A percentile compares a stretch with the other conserved stretches of the same genome.
These are phyloP conservation scores for Drosophila nr. perissopoda DNA, from an alignment of 2,888 invertebrate species.

Conservation along the genomic window DNA sequence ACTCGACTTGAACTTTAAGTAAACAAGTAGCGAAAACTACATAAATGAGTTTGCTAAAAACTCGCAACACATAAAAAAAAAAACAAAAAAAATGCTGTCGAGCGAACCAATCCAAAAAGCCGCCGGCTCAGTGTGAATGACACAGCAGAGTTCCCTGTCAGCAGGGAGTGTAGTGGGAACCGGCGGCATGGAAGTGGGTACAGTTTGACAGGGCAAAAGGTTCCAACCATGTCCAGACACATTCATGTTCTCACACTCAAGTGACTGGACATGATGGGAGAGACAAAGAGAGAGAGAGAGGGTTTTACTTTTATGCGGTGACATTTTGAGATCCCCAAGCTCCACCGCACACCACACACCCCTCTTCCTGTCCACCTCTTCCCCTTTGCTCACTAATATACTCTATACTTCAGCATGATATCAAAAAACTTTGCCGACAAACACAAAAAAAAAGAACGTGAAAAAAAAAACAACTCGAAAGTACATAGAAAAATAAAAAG, in stretches of 20 bases:
- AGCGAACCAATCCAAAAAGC: slow-evolving; percentile 36
- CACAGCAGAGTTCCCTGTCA: slow-evolving; percentile 52
- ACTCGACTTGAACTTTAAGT: slow-evolving; percentile 78
- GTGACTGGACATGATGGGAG: slow-evolving; percentile 36
- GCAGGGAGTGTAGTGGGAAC: not conserved
- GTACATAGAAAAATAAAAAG: slow-evolving; percentile 17
- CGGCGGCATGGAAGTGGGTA: slow-evolving; percentile 7
- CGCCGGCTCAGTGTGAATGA: slow-evolving; percentile 70
- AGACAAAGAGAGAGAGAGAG: not conserved
- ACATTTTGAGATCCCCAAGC: slow-evolving; percentile 58
- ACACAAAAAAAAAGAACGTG: slow-evolving; percentile 24
- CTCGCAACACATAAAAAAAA: slow-evolving; percentile 41
- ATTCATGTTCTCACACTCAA: slow-evolving; percentile 62
- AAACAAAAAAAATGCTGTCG: slow-evolving; percentile 20
- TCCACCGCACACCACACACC: slow-evolving; percentile 3
- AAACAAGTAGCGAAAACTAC: slow-evolving; percentile 79
- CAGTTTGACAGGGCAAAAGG: slow-evolving; percentile 23
- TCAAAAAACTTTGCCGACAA: slow-evolving; percentile 78
- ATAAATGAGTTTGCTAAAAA: slow-evolving; percentile 80
- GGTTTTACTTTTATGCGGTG: slow-evolving; percentile 72
- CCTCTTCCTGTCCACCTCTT: not conserved
- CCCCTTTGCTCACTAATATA: not conserved
- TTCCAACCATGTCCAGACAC: slow-evolving; percentile 54
- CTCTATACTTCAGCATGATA: slow-evolving; percentile 56
- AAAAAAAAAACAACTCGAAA: slow-evolving; percentile 14